Evolutionary conservation across 2,888 invertebrate genomes (phyloP), one percentile per base, ranked within the genome.

Genomic region (Strigamia crassipes): DNA sequence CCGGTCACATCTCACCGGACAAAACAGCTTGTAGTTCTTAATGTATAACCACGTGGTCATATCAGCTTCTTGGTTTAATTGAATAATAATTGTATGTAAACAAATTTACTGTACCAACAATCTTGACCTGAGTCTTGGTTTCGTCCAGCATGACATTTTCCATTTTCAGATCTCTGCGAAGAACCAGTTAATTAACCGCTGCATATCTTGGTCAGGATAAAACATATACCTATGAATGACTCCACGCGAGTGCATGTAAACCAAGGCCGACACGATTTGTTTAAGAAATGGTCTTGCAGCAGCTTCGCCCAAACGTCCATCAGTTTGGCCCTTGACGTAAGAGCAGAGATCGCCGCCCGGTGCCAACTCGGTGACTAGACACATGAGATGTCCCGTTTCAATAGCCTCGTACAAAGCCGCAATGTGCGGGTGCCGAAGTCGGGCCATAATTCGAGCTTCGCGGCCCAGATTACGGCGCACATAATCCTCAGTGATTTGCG

Each of bases 101-200:
- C n/a, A 34, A 78, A n/a, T 34, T 31, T 3, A 12, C 10, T 88
- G 86, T 85, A 91, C 92, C 93, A 79, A 93, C 92, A 84, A 93
- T 91, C 89, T 93, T 93, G 85, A 93, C 91, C 86, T 91, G 91
- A 85, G 91, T 91, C 85, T 92, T 92, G 38, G 91, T 89, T 34
- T 90, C 88, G 86, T 93, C 92, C 85, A 93, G 86, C 91, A 93
- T 92, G 83, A 93, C 92, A 86, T 94, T 93, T 86, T 93, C 93
- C 93, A 93, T 93, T 89, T 94, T 93, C 83, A 93, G 88, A 87
- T 94, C 93, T 83, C 93, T n/a, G n/a, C n/a, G n/a, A n/a, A n/a
- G n/a, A n/a, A n/a, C n/a, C n/a, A n/a, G n/a, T n/a, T n/a, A n/a
- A n/a, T n/a, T n/a, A n/a, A n/a, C n/a, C n/a, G n/a, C n/a, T n/a